Base-by-base conservation (phyloP, 2,113 vertebrate species). In the Ageneiosus marmoratus region DNA sequence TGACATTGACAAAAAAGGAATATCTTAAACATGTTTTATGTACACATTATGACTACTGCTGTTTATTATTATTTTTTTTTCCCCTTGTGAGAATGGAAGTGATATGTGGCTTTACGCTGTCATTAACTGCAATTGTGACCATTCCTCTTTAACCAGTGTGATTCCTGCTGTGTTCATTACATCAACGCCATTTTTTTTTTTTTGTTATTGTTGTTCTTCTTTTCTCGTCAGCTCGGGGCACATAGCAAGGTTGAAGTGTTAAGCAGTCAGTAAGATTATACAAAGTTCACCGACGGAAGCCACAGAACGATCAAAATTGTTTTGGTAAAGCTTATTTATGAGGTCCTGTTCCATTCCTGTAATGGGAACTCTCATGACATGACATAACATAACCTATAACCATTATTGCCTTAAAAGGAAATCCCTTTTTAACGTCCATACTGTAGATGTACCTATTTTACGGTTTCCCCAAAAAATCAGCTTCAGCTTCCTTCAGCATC, bases 41-140 rank as follows among this genome's bases (percentile, higher is more conserved):
- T 92, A 90, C 89, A 87, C 85, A 88, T 88, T 89, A 91, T 89
- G 91, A 93, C 92, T 93, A 91, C 90, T 93, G 88, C 85, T 34
- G 76, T 89, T 91, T 88, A 85, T 22, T 86, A 83, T 13, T 80
- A 51, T 55, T 44, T 6, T 58, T 55, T 53, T 6, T 62, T 63
- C 20, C 12, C 77, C 53, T 55, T 82, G 79, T 89, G 44, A 88
- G 85, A 89, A 81, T 87, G 90, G 69, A 86, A 85, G 67, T 41
- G 60, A 41, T 74, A 62, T 44, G 32, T 67, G 65, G 50, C 34
- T 55, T 41, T 79, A 44, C 48, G 60, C 76, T 55, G 50, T 74
- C 89, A 82, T 91, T 90, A 89, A 88, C 90, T 87, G 79, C 85
- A 79, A 83, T 86, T 83, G 80, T 88, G 85, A 91, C 84, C 89